Conservation (phyloP, 1,140 invertebrate species). For the Heliothis subflexa region DNA sequence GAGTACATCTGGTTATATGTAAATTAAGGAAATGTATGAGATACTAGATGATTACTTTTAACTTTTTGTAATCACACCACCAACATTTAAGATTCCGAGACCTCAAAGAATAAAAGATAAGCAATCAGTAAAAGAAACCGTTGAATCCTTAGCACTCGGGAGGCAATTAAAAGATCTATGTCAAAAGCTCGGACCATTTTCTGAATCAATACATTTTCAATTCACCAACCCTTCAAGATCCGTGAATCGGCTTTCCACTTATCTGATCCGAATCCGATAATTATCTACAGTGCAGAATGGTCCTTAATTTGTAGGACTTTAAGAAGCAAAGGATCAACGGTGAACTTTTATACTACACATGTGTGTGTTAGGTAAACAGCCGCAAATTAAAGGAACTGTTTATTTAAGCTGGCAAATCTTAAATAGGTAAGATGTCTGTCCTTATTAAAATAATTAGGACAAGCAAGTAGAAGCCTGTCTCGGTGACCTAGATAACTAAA, state of each 20-base stretch:
- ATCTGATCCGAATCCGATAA: too few species aligned
- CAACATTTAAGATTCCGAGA: too few species aligned
- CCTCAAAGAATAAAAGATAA: too few species aligned
- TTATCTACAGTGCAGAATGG: not conserved
- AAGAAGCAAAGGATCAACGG: not conserved
- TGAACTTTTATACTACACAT: not conserved
- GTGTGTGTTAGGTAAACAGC: not conserved
- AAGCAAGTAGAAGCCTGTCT: slow-evolving; percentile 9
- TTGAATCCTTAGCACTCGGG: not conserved
- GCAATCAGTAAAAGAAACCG: too few species aligned
- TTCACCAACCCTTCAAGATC: not conserved
- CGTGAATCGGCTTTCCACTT: not conserved
- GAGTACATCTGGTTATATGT: too few species aligned
- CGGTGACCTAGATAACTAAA: slow-evolving; percentile 11
- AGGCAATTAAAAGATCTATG: not conserved
- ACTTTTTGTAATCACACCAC: too few species aligned
- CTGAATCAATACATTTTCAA: not conserved
- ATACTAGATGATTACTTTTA: too few species aligned
- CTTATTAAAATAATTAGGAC: slow-evolving; percentile 39
- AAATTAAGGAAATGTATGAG: too few species aligned
- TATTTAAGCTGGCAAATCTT: slow-evolving; percentile 32
- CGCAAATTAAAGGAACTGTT: slow-evolving; percentile 27
- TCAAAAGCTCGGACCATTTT: not conserved
- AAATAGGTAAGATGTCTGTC: slow-evolving; percentile 23
- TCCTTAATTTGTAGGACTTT: not conserved